These are phyloP conservation scores for Nothocercus julius DNA, from an alignment of 2,113 vertebrate species.

Conservation along the genomic window DNA sequence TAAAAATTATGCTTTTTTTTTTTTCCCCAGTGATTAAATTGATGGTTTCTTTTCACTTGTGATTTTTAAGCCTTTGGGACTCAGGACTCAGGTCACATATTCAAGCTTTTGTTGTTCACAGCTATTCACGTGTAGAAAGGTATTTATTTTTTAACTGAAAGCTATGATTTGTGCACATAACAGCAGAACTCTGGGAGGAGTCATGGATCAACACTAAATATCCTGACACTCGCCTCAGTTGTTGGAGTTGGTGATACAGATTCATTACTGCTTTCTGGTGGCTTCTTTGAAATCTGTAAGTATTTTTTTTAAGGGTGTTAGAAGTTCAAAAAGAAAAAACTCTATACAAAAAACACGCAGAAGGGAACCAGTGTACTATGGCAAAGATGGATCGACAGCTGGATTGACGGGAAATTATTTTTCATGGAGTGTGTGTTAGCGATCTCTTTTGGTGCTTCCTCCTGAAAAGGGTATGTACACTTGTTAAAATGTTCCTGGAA, in stretches of 20 bases:
- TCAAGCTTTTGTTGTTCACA: neutral
- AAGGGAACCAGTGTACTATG: neutral
- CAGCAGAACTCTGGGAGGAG: neutral
- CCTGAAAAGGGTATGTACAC: neutral
- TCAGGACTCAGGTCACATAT: neutral
- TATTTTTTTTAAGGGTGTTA: neutral
- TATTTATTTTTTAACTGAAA: slow-evolving; percentile 24
- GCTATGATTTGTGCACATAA: slow-evolving; percentile 5
- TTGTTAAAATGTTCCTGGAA: slow-evolving; percentile 1
- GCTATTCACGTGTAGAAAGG: neutral
- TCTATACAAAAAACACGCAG: neutral
- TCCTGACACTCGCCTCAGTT: neutral
- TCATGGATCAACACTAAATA: neutral
- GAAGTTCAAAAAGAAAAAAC: neutral
- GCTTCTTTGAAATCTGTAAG: neutral
- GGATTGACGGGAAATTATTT: slow-evolving; percentile 23
- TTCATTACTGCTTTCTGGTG: neutral
- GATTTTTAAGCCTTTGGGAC: neutral
- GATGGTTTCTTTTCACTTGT: neutral
- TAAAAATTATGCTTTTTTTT: neutral
- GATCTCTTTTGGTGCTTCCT: neutral
- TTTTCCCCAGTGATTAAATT: neutral
- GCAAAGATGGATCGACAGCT: neutral
- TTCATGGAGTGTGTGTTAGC: neutral
- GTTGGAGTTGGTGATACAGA: neutral